Evolutionary conservation across 2,888 invertebrate species (phyloP), one percentile per base, ranked within the genome.

Genomic region (Tachystola acroxantha): DNA sequence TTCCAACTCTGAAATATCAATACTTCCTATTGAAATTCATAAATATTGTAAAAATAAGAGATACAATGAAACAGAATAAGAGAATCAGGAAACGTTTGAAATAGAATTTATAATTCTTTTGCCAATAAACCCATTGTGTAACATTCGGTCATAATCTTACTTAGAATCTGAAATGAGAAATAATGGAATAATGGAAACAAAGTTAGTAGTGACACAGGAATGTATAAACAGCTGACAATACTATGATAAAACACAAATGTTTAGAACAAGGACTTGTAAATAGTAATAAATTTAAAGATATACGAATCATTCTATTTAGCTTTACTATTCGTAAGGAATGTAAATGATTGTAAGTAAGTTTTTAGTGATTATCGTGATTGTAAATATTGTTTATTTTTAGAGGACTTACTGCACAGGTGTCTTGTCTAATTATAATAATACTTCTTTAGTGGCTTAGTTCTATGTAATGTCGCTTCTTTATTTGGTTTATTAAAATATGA

Each of bases 181-280:
- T 43, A 48, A 28, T 32, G 24, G 13, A 34, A 26, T 53, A 55
- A 57, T 64, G 59, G 52, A 49, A 60, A 50, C 56, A 56, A 64
- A 59, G 63, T 62, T 61, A 61, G 60, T 65, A 64, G 58, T 57
- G 53, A 69, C 65, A 74, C 76, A 76, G 73, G 68, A 79, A 76
- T 70, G 77, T 70, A 77, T 65, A 71, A 78, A 67, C 81, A 80
- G 77, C 80, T 75, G 85, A 86, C 85, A 86, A 86, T 86, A 86
- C 78, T 84, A 86, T 64, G 68, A 67, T 82, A 72, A 71, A 73
- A 72, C 72, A 73, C 65, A 77, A 71, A 71, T 64, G 71, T 63
- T 76, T 74, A 79, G 72, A 62, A 53, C 45, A 48, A 55, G 51
- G 49, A 54, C 39, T 25, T 72, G 71, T 68, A 71, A 38, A 72